phyloP scores from a whole-genome alignment of 2,113 vertebrate genomes.

The Bambusicola thoracicus region DNA sequence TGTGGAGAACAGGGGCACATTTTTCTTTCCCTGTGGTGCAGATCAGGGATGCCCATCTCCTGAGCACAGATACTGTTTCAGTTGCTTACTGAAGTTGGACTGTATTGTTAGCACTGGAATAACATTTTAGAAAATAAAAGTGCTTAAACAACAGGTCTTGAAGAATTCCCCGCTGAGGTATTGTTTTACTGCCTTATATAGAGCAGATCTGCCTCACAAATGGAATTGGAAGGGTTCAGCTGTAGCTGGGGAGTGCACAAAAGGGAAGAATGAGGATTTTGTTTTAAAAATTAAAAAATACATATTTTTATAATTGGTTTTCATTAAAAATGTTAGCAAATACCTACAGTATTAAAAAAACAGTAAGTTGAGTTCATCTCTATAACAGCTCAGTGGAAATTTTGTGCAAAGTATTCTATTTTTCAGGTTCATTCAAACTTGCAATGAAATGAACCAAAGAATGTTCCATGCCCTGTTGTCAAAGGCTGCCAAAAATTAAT shows the following conservation, averaged over 20 bases:
- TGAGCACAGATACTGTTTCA: not conserved
- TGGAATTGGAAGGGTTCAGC: not conserved
- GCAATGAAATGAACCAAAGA: not conserved
- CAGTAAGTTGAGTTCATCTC: not conserved
- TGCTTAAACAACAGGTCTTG: not conserved
- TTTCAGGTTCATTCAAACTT: not conserved
- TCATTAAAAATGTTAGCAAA: not conserved
- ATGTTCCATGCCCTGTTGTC: not conserved
- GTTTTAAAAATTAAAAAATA: not conserved
- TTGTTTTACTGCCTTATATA: not conserved
- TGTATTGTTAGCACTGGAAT: constrained; percentile 3
- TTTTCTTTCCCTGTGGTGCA: not conserved
- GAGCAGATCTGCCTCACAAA: not conserved
- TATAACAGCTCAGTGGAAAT: not conserved
- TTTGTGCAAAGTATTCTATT: not conserved
- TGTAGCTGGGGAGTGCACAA: not conserved
- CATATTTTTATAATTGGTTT: not conserved
- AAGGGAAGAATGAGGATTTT: not conserved
- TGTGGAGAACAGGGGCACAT: not conserved
- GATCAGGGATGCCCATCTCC: not conserved
- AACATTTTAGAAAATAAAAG: constrained; percentile 12
- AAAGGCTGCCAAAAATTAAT: not conserved
- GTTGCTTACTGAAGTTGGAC: not conserved
- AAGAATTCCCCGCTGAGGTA: constrained; percentile 17
- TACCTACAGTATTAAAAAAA: not conserved